Evolutionary conservation across 30 jellyfish, hydroid and myxozoan genomes (phyloP).

Genomic region (Aurelia aurita complex sp. Pacific): DNA sequence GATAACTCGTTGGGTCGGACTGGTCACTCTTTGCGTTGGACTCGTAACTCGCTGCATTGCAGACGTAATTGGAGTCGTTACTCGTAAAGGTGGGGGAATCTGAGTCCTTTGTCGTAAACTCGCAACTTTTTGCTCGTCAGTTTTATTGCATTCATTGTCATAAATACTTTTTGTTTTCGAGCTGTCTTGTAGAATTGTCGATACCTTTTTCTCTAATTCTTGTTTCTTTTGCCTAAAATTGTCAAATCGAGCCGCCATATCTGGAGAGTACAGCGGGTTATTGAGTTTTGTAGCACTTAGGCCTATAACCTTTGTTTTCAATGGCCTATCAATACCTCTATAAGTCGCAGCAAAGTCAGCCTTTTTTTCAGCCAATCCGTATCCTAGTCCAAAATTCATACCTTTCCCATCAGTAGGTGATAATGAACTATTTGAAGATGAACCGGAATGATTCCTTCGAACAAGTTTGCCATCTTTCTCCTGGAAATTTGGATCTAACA

Average conservation of each 20-base stretch:
- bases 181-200: constrained; percentile 81
- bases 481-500: constrained; percentile 76
- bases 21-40: constrained; percentile 29
- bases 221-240: constrained; percentile 81
- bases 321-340: constrained; percentile 66
- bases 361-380: constrained; percentile 16
- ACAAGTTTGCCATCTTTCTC: constrained; percentile 65
- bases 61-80: constrained; percentile 19
- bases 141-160: constrained; percentile 48
- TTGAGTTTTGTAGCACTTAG: constrained; percentile 49
- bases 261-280: constrained; percentile 66
- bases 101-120: constrained; percentile 68
- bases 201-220: constrained; percentile 83
- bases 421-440: constrained; percentile 32
- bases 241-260: constrained; percentile 89
- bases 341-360: constrained; percentile 75
- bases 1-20: constrained; percentile 47
- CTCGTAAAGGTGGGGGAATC: constrained; percentile 9
- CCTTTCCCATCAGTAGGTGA: constrained; percentile 36
- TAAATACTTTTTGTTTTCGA: constrained; percentile 54
- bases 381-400: background rate
- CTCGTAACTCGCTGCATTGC: constrained; percentile 27
- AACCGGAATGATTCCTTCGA: constrained; percentile 22
- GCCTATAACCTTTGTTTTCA: constrained; percentile 83
- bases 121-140: constrained; percentile 78